Conservation (phyloP, 2,113 vertebrate genomes). For the Marmota flaviventris region DNA sequence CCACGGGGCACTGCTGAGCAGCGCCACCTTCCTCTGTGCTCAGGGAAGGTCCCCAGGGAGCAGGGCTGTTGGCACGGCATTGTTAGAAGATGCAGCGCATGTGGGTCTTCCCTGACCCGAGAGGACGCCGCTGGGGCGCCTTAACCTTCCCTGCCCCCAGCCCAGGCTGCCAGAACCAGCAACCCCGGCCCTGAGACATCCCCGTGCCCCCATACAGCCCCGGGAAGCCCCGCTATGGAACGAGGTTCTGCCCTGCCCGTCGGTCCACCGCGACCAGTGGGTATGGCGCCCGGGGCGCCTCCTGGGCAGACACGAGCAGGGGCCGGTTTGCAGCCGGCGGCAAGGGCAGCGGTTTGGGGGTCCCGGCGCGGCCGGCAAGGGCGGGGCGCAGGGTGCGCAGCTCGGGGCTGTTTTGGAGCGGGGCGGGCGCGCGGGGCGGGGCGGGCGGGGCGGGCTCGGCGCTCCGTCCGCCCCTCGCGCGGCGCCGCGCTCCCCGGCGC, state of each 20-base stretch:
- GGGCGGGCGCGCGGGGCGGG: not conserved
- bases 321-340: not conserved
- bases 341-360: not conserved
- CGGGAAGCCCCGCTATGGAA: not conserved
- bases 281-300: not conserved
- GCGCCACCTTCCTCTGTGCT: fast-evolving
- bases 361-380: not conserved
- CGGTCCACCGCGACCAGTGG: not conserved
- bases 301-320: not conserved
- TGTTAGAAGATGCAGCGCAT: not conserved
- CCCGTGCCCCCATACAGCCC: not conserved
- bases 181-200: not conserved
- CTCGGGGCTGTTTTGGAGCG: not conserved
- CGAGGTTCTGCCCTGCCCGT: not conserved
- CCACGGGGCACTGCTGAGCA: too few relatives aligned
- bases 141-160: not conserved
- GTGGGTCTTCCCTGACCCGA: too few relatives aligned
- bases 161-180: not conserved
- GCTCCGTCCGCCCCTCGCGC: conserved; percentile 22
- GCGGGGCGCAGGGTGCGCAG: not conserved
- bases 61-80: not conserved
- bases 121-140: not conserved
- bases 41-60: not conserved
- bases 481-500: not conserved
- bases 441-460: not conserved